Conservation (phyloP, 2,113 vertebrate genomes). For the Misgurnus mizolepis region DNA sequence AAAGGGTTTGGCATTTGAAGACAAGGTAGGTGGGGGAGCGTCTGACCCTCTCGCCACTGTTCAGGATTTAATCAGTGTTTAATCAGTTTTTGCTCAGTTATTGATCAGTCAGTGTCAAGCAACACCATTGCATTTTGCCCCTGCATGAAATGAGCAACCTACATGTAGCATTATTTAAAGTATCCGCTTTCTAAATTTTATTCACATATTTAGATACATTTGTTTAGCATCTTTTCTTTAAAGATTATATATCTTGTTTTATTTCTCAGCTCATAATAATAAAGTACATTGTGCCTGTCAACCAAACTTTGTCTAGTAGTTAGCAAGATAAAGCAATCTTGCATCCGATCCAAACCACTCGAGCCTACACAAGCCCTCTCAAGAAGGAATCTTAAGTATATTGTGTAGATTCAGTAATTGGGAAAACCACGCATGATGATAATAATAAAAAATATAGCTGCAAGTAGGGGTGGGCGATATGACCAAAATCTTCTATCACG, state of each 20-base stretch:
- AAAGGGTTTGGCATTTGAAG: constrained; percentile 32
- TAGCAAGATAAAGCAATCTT: background rate
- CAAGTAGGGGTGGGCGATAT: too few relatives aligned
- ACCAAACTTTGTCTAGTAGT: background rate
- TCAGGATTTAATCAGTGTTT: constrained; percentile 47
- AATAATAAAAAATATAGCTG: background rate
- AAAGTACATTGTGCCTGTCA: background rate
- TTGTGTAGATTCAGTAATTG: background rate
- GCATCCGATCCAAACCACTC: background rate
- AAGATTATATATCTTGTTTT: background rate
- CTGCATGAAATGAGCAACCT: constrained; percentile 38
- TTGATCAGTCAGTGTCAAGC: constrained; percentile 48
- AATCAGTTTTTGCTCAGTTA: constrained; percentile 39
- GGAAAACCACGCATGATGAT: too few relatives aligned
- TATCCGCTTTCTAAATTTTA: background rate
- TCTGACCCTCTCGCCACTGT: constrained; percentile 6
- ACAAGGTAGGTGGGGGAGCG: background rate
- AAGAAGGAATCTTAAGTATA: background rate
- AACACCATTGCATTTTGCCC: constrained; percentile 39
- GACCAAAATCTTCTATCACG: too few relatives aligned
- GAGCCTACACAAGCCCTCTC: background rate
- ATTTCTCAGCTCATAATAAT: background rate
- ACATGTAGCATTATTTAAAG: background rate
- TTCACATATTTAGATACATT: background rate
- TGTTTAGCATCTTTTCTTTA: background rate